Evolutionary conservation across 1,140 invertebrate genomes (phyloP), one percentile per base, ranked within the genome.

Genomic region (Neomicropteryx cornuta): DNA sequence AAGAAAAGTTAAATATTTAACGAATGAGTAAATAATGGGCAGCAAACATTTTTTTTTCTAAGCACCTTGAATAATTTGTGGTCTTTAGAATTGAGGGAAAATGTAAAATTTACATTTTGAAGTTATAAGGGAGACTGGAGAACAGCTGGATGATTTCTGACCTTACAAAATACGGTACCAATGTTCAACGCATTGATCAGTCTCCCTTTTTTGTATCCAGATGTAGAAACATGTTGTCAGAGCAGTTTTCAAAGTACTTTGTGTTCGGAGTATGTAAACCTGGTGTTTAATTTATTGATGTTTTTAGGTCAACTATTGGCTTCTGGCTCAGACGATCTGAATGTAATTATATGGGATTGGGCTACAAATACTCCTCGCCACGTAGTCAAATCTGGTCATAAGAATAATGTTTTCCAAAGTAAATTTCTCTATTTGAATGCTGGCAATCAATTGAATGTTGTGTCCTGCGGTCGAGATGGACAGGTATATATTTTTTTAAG

Each of bases 341-440:
- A 76, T 29, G 75, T 94, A 19, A 71, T 87, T 19, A 61, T 97
- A 16, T 97, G 92, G 92, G 82, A 96, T 56, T 96, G 91, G 91
- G 76, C 84, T 10, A 54, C 67, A 4, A 80, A 79, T 40, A 78
- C 75, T 46, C 63, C 69, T 3, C 47, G 76, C 5, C 59, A 83
- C 33, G 65, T 65, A 16, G 84, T 83, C 48, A 71, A 79, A 39
- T 87, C 79, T 31, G 85, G 86, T 2, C 91, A 97, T 58, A 71
- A 71, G 31, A 76, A 77, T 21, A 96, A 97, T 62, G 81, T 96
- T 14, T 95, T 94, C 65, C 88, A 94, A 55, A 74, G 77, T 71
- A 92, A 75, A 62, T 75, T 77, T 59, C 58, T 77, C 8, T 56
- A 73, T 43, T 51, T 74, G 0, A 72, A 67, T 31, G 49, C 57